Evolutionary conservation across 2,888 invertebrate genomes (phyloP), one percentile per base, ranked within the genome.

Genomic region (Scaptomyza polygonia): DNA sequence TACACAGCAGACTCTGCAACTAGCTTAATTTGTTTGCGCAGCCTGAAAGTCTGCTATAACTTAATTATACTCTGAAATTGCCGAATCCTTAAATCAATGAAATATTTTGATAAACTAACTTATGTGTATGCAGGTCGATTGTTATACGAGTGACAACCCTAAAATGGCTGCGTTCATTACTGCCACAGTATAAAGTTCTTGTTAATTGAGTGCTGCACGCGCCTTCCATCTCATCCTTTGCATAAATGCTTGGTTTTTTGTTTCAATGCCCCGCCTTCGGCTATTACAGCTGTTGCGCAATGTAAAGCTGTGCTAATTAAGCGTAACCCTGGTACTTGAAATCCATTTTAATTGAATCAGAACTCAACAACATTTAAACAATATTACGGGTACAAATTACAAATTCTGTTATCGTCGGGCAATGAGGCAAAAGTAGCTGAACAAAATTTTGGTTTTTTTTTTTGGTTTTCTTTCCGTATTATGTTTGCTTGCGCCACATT

Each of bases 321-420:
- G 71, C 75, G 78, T 69, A 52, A 62, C 53, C 66, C 57, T 55
- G 58, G 66, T 51, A 74, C 68, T 73, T 34, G 53, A 85, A 76
- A 76, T 79, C 48, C 67, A 78, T 72, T 83, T 86, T 82, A 82
- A 82, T 82, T 82, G 85, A 82, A 82, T 86, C 67, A 70, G 67
- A 77, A 56, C 59, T 65, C 63, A 66, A 70, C 58, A 67, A 65
- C 75, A 66, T 75, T 75, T 72, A 74, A 80, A 77, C 67, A 62
- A 73, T 82, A 79, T 80, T 82, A 67, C 54, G 58, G 67, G 63
- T 53, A 52, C 55, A 53, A 61, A 81, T 81, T 82, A 76, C 77
- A 79, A 85, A 80, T 80, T 80, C 85, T 63, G 67, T 59, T 73
- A 67, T 72, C 81, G 61, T 65, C 56, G 59, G 4, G 45, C 63